Percentiles rank a stretch among this genome's conserved stretches.
Evolutionary conservation across 1,140 invertebrate genomes (phyloP).

Genomic region (Rhysida immarginata): DNA sequence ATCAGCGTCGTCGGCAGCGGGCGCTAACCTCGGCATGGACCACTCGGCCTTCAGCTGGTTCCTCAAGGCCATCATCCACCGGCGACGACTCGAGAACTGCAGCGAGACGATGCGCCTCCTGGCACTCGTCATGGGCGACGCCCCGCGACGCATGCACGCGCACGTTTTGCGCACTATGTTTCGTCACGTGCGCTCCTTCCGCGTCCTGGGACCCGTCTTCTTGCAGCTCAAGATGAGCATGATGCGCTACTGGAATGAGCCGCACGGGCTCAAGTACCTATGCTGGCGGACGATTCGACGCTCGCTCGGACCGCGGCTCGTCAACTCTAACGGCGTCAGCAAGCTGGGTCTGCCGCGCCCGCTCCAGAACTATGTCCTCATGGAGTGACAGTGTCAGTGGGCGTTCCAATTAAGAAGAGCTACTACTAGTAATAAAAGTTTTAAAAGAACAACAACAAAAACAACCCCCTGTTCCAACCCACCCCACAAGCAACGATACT

Average conservation of each 20-base stretch:
- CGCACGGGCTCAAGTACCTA: constrained; percentile 18
- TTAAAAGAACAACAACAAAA: too few species aligned
- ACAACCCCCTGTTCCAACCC: too few species aligned
- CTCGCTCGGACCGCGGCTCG: constrained; percentile 7
- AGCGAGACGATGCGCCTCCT: constrained; percentile 16
- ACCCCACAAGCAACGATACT: too few species aligned
- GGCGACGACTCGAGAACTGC: constrained; percentile 18
- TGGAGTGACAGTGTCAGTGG: constrained; percentile 15
- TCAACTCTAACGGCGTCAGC: constrained; percentile 1
- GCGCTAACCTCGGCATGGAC: too few species aligned
- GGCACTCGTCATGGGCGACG: constrained; percentile 21
- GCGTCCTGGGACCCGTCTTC: constrained; percentile 23
- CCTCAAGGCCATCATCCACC: constrained; percentile 18
- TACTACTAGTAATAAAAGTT: too few species aligned
- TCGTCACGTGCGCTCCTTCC: constrained; percentile 21
- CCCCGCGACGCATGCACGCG: constrained; percentile 20
- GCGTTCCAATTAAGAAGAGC: too few species aligned
- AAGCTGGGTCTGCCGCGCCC: constrained; percentile 15
- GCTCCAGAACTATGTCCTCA: constrained; percentile 15
- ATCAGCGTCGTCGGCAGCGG: not conserved
- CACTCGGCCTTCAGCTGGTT: constrained; percentile 22
- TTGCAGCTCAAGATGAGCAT: constrained; percentile 21
- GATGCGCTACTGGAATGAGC: constrained; percentile 21
- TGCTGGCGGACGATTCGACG: constrained; percentile 18
- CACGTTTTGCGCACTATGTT: constrained; percentile 25